phyloP scores from a whole-genome alignment of 2,797 vertebrate species.

The Taenioides sp. region DNA sequence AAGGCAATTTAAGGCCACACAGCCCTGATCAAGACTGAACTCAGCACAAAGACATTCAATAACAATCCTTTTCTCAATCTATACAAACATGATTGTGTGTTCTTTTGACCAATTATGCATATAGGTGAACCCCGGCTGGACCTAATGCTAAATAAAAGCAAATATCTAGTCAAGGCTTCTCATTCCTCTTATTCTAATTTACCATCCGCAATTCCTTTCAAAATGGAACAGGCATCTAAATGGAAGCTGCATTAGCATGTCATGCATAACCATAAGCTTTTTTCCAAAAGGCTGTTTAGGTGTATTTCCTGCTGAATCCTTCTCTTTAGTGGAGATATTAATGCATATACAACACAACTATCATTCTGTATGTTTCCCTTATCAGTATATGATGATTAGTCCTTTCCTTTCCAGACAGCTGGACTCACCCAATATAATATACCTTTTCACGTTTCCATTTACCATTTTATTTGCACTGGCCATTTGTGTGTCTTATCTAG shows the following conservation, averaged over 20 bases:
- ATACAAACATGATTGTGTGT: constrained; percentile 38
- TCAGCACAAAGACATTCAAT: constrained; percentile 11
- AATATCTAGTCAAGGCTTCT: constrained; percentile 2
- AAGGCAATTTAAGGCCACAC: constrained; percentile 36
- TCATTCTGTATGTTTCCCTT: constrained; percentile 41
- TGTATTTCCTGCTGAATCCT: constrained; percentile 58
- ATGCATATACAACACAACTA: constrained; percentile 31
- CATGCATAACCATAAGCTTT: constrained; percentile 69
- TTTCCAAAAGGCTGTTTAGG: constrained; percentile 50
- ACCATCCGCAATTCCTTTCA: constrained; percentile 61
- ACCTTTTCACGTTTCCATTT: not conserved
- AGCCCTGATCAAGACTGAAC: not conserved
- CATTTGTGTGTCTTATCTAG: too few species aligned
- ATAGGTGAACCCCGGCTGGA: constrained; percentile 15
- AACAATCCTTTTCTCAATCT: constrained; percentile 27
- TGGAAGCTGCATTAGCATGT: constrained; percentile 68
- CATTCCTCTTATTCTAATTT: constrained; percentile 57
- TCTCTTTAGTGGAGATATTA: constrained; percentile 47
- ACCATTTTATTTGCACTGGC: too few species aligned
- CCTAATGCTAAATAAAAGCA: constrained; percentile 44
- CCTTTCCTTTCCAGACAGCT: not conserved
- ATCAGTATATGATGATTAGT: constrained; percentile 7
- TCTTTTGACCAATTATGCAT: constrained; percentile 33
- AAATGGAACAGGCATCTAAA: constrained; percentile 55
- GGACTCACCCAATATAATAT: not conserved